Conservation (phyloP, 2,797 vertebrate species). For the Streptopelia turtur region DNA sequence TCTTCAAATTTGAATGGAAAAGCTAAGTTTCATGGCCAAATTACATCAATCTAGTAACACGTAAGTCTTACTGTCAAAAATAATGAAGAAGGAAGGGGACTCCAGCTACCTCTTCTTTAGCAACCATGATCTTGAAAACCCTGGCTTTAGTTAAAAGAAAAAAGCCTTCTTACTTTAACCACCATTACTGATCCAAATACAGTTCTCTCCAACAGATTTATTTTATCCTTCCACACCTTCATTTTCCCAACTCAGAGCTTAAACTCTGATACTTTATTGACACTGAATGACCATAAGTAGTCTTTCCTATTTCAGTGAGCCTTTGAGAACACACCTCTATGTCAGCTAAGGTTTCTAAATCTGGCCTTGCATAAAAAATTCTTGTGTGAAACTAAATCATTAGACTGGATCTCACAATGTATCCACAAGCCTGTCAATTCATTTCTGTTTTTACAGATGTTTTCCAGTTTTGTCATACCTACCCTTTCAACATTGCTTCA, state of each 20-base stretch:
- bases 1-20: not conserved
- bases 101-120: not conserved
- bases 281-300: not conserved
- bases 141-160: not conserved
- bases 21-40: not conserved
- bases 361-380: not conserved
- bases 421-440: not conserved
- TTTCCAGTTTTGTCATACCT: not conserved
- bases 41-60: not conserved
- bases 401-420: not conserved
- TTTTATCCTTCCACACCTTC: not conserved
- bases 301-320: not conserved
- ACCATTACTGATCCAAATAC: not conserved
- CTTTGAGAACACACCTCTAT: not conserved
- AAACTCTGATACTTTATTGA: not conserved
- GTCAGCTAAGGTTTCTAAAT: not conserved
- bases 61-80: not conserved
- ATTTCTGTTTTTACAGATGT: not conserved
- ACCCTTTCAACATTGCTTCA: not conserved
- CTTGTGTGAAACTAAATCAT: not conserved
- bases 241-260: not conserved
- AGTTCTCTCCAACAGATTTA: not conserved
- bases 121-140: not conserved
- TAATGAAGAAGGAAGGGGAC: not conserved
- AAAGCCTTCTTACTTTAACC: not conserved